Evolutionary conservation across 1,140 invertebrate species (phyloP), one percentile per base, ranked within the genome.

Genomic region (Aphelinus atriplicis): DNA sequence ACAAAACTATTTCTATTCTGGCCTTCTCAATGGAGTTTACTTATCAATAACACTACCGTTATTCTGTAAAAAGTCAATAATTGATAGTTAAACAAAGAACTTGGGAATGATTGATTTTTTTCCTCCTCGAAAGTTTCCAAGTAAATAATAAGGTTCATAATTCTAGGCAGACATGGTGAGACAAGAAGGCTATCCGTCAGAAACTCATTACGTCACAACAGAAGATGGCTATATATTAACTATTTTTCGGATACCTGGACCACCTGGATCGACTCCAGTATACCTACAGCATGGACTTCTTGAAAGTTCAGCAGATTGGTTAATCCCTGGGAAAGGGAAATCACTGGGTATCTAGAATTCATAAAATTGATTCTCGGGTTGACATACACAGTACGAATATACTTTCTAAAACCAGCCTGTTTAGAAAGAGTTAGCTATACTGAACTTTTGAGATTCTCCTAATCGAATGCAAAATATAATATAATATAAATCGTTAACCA

Each of bases 161-260:
- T 57, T 72, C 57, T 46, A 72, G 70, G 7, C 9, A 47, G 43
- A 60, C 4, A 67, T 67, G 7, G 61, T 66, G 43, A 48, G n/a
- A 26, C 55, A 68, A 46, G 26, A 70, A 26, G 10, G 47, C 51
- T 71, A 75, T 48, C 86, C 87, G 0, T 88, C 90, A 0, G 93
- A 95, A 85, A 89, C 90, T 1, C 92, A 95, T 80, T 84, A 87
- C 0, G 86, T 93, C 0, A 81, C 87, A 26, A 95, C 94, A 0
- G 85, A 91, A 63, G 94, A 95, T 81, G 93, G 93, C 10, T 95
- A 94, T 80, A 87, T 95, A 42, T 82, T 95, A 4, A 91, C 90
- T 0, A 51, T 95, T 45, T 93, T 94, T 79, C 89, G 94, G 57
- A 94, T 95, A 78, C 92, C 92, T 2, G 80, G 86, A 84, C 51